Evolutionary conservation across 2,888 invertebrate genomes (phyloP).

Genomic region (Drosophila mimica): DNA sequence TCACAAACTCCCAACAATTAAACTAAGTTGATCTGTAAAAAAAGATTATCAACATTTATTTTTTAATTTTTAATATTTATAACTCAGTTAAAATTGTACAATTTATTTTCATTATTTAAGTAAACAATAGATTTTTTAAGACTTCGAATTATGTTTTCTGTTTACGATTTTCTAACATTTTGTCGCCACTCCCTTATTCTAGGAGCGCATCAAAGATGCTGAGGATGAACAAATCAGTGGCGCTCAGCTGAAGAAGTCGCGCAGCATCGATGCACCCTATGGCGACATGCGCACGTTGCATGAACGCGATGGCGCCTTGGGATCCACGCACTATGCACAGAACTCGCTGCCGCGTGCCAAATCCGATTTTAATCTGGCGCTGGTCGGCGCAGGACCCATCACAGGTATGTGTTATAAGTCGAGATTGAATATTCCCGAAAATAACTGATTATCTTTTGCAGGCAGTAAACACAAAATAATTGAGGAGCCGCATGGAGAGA

Average conservation of each 20-base stretch:
- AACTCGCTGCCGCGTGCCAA: constrained; percentile 89
- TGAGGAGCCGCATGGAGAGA: constrained; percentile 52
- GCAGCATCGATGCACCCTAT: constrained; percentile 95
- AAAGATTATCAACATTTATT: not conserved
- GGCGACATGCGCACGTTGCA: constrained; percentile 90
- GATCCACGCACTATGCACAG: constrained; percentile 84
- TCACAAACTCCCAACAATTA: not conserved
- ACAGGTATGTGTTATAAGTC: constrained; percentile 32
- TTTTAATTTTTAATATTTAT: no score
- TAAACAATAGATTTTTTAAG: not conserved
- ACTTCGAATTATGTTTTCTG: not conserved
- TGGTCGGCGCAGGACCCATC: constrained; percentile 61
- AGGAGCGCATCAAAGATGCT: constrained; percentile 84
- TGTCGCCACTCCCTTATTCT: not conserved
- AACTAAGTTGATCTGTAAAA: not conserved
- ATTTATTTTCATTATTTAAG: no score
- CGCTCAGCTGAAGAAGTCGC: constrained; percentile 92
- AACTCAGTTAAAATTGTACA: not conserved
- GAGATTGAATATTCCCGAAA: not conserved
- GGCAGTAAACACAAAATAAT: constrained; percentile 71
- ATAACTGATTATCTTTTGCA: constrained; percentile 10
- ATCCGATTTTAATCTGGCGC: constrained; percentile 93
- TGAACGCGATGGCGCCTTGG: constrained; percentile 84
- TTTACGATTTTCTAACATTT: not conserved
- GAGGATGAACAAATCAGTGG: constrained; percentile 87